Conservation (phyloP, 2,888 invertebrate genomes). For the Ophion ellenae region DNA sequence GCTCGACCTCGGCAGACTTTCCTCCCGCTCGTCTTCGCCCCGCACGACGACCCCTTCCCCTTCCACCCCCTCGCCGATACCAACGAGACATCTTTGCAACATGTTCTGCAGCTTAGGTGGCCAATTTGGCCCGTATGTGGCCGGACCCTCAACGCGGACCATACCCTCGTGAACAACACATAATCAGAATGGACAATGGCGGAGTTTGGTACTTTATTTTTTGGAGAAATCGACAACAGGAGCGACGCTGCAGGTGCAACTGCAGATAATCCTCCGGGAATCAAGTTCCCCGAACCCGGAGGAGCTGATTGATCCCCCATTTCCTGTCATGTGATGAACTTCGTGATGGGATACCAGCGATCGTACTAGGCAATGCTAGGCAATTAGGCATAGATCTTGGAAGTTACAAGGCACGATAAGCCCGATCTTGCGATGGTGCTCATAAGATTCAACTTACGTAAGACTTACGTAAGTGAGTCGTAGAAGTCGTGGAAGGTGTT, state of each 20-base stretch:
- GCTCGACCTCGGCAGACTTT: slow-evolving; percentile 26
- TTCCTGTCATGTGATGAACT: neutral
- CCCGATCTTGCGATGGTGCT: neutral
- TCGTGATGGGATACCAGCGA: neutral
- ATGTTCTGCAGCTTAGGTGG: slow-evolving; percentile 3
- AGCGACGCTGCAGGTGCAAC: neutral
- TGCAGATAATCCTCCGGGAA: neutral
- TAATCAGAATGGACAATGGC: slow-evolving; percentile 4
- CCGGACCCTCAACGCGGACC: neutral
- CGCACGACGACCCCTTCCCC: neutral
- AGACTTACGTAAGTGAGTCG: neutral
- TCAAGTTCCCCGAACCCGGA: neutral
- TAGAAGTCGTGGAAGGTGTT: neutral
- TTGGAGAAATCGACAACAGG: neutral
- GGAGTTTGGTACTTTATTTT: neutral
- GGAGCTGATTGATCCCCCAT: neutral
- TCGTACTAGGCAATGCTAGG: neutral
- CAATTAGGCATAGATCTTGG: neutral
- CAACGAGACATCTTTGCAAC: slow-evolving; percentile 21
- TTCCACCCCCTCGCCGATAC: neutral
- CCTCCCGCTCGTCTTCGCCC: slow-evolving; percentile 39
- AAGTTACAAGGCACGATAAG: neutral
- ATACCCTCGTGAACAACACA: slow-evolving; percentile 2
- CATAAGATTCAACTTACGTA: neutral
- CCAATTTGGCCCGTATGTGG: slow-evolving; percentile 13